Base-by-base conservation (phyloP, 2,797 vertebrate species). In the Periparus ater region DNA sequence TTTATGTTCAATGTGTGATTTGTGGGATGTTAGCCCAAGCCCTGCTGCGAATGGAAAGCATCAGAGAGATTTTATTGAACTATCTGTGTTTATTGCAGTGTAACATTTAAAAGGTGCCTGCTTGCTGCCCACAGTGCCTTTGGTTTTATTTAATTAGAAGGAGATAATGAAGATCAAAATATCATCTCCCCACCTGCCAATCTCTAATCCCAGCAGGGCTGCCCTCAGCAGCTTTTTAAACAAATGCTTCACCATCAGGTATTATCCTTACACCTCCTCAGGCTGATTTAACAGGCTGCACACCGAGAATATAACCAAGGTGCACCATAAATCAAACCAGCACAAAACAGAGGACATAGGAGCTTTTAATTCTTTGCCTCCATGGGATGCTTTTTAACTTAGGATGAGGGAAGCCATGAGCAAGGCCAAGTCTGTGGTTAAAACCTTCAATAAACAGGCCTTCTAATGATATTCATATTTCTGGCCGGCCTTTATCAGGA, bases 321-420 rank as follows among this genome's bases (percentile, higher is more conserved):
- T 8, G 45, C 70, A 13, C 45, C 73, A 73, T 91, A 94, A 95
- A 92, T 88, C 76, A 93, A 95, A 84, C 18, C n/a, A 75, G 62
- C 76, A 91, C 71, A 88, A 86, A 94, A 91, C 4, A 92, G 7
- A 38, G 54, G 54, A 67, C 51, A 14, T 18, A 85, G 0, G 26
- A 94, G 65, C 70, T 88, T 95, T 70, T 81, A 84, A 78, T 89
- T 91, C 85, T 76, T 67, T 50, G 55, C 23, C 40, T 66, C 68
- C 47, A 53, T 30, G 26, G 36, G 58, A 36, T 58, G 13, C 21
- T 85, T 93, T 87, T 80, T 23, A 80, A 55, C 26, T 30, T 1
- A 34, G 81, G 22, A 55, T 27, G 42, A 62, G 51, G 32, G 32
- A 83, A 75, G 44, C 30, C 36, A 25, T 51, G 44, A 27, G n/a